Base-by-base conservation (phyloP, 1,140 invertebrate genomes). In the Epicauta chinensis region DNA sequence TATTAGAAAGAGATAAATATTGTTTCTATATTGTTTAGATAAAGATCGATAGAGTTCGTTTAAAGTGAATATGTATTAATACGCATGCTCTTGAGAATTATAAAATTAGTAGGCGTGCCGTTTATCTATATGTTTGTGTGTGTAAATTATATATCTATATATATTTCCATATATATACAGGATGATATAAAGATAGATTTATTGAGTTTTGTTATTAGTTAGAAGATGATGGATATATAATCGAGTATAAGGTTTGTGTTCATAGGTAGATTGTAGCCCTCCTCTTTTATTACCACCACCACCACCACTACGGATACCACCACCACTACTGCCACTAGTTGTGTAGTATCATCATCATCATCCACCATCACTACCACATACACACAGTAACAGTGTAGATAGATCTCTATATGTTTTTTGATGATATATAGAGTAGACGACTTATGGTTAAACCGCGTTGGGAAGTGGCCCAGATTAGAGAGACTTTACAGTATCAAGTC, bases 401-500 rank as follows among this genome's bases (percentile, higher is more conserved):
- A 53, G 54, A 51, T 58, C 60, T 60, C 4, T 23, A 23, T 23
- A 23, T 23, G 23, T 23, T 23, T n/a, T n/a, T 60, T 61, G 75
- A 78, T 79, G 77, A 80, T 79, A 77, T 79, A 80, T 79, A 78
- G 78, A 79, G 76, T 77, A 74, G 73, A 73, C 76, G 77, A 80
- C 76, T 78, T 79, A 80, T 75, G 73, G 75, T 78, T 77, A 79
- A 78, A 79, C 77, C 77, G 77, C 73, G 77, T 69, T 76, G 78
- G 78, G 76, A 80, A 80, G 78, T 78, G 78, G 78, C 74, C 77
- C 75, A 80, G 77, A 79, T 79, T 79, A 80, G 72, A 78, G 76
- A 64, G 67, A 69, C 66, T 70, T 70, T 69, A 63, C 62, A 65
- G 68, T 60, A 67, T 69, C 68, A 69, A 68, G 61, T 64, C 59